Evolutionary conservation across 2,113 vertebrate species (phyloP).

Genomic region (Hippoglossus stenolepis): DNA sequence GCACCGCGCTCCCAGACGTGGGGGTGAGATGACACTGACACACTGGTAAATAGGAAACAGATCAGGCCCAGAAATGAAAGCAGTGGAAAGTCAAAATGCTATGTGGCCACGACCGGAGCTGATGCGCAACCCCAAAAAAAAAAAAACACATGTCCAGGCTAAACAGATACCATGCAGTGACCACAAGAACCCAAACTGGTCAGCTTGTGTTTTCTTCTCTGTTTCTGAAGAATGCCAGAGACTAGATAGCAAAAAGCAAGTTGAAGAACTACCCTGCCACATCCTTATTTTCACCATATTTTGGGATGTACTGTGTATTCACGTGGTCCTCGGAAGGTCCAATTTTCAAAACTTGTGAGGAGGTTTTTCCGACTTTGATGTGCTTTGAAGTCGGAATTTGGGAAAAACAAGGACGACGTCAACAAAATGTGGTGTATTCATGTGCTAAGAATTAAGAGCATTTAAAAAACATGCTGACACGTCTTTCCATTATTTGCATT

Average conservation of each 20-base stretch:
- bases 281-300: neutral
- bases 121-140: slow-evolving; percentile 6
- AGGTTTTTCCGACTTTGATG: too few species aligned
- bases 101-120: neutral
- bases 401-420: too few species aligned
- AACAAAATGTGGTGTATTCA: too few species aligned
- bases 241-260: neutral
- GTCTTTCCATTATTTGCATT: too few species aligned
- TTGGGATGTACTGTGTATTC: too few species aligned
- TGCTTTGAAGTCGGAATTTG: too few species aligned
- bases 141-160: neutral
- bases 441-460: too few species aligned
- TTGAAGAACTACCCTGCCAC: neutral
- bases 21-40: slow-evolving; percentile 22
- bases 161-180: neutral
- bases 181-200: slow-evolving; percentile 8
- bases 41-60: slow-evolving; percentile 41
- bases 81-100: slow-evolving; percentile 12
- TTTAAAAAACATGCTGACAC: too few species aligned
- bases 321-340: neutral
- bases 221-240: slow-evolving; percentile 16
- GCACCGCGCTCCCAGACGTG: slow-evolving; percentile 6
- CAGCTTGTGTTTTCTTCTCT: slow-evolving; percentile 11
- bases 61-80: neutral
- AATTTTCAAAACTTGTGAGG: neutral